phyloP scores from a whole-genome alignment of 2,888 invertebrate genomes.

The Gandaritis pyraliata region DNA sequence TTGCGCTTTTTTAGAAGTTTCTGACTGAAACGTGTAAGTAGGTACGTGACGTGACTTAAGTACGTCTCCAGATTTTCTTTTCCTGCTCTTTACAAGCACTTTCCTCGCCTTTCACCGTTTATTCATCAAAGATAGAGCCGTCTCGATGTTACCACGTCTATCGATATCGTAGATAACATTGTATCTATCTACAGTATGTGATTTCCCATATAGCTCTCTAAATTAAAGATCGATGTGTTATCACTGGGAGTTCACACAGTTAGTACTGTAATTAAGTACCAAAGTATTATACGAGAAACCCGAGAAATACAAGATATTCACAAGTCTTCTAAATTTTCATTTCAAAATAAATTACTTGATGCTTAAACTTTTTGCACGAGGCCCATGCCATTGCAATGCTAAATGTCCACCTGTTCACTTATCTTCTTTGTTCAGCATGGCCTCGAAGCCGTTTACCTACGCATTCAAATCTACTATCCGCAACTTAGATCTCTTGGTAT shows the following conservation, averaged over 20 bases:
- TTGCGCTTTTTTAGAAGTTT: neutral
- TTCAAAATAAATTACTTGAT: neutral
- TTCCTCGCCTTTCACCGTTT: conserved; percentile 35
- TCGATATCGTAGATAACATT: conserved; percentile 29
- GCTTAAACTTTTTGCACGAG: neutral
- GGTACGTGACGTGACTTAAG: too few species aligned
- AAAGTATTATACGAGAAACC: neutral
- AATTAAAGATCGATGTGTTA: neutral
- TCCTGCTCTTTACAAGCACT: conserved; percentile 20
- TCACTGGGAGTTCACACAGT: neutral
- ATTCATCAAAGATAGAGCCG: conserved; percentile 14
- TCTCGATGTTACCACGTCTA: conserved; percentile 23
- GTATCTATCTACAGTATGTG: conserved; percentile 4
- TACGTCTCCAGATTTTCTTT: conserved; percentile 13
- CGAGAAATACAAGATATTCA: neutral
- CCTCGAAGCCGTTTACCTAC: conserved; percentile 16
- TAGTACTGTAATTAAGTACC: neutral
- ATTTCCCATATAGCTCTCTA: conserved; percentile 21
- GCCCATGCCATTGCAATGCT: neutral
- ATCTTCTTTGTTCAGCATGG: neutral
- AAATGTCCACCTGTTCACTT: conserved; percentile 2
- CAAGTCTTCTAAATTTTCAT: too few species aligned
- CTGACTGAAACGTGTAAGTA: too few species aligned
- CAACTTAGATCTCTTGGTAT: conserved; percentile 13
- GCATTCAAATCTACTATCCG: conserved; percentile 19